A percentile compares a stretch with the other conserved stretches of the same genome.
These are phyloP conservation scores for Dysdera silvatica DNA, from an alignment of 1,140 invertebrate genomes.

Conservation along the genomic window DNA sequence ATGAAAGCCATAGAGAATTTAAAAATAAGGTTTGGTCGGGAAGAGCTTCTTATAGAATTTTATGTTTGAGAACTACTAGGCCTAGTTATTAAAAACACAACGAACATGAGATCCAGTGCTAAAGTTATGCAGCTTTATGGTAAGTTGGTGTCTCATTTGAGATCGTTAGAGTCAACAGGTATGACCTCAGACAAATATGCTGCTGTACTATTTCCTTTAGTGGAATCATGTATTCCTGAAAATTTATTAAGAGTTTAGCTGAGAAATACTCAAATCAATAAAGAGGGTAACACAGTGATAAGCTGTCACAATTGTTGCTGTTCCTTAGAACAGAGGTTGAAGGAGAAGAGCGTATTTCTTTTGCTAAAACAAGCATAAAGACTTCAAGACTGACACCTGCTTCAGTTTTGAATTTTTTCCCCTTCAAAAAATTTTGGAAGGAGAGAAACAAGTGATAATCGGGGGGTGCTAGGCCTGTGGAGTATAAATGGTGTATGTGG, in stretches of 20 bases:
- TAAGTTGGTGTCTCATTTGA: conserved; percentile 28
- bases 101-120: neutral
- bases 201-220: neutral
- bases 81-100: neutral
- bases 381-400: too few relatives aligned
- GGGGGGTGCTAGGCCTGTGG: too few relatives aligned
- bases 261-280: conserved; percentile 1
- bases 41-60: conserved; percentile 28
- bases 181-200: conserved; percentile 1
- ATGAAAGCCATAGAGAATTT: neutral
- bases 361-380: conserved; percentile 21
- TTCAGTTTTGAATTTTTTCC: too few relatives aligned
- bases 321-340: conserved; percentile 35
- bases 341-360: conserved; percentile 35
- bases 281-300: neutral
- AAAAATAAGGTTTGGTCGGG: conserved; percentile 22
- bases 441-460: too few relatives aligned
- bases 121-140: conserved; percentile 24
- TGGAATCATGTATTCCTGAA: neutral
- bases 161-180: neutral
- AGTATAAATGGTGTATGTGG: too few relatives aligned
- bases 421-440: too few relatives aligned
- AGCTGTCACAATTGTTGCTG: conserved; percentile 27
- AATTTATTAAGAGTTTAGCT: conserved; percentile 8
- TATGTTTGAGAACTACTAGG: conserved; percentile 26